Conservation (phyloP, 2,888 invertebrate species). For the Polydrusus tereticollis region DNA sequence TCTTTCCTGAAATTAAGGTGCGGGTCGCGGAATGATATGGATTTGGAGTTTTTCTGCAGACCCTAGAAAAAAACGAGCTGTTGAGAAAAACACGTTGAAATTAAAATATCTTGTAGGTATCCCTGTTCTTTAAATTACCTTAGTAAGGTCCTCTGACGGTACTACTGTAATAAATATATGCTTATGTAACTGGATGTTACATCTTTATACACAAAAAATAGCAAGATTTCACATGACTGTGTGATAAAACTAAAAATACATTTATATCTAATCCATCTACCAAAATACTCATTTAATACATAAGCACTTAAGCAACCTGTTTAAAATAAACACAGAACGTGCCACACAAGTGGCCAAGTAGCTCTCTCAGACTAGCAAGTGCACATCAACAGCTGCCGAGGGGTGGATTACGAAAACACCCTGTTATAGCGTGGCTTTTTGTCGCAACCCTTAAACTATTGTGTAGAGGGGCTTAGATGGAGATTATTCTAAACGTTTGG, state of each 20-base stretch:
- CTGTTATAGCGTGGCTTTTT: conserved; percentile 42
- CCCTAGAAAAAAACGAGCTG: no score
- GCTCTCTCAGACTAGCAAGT: conserved; percentile 53
- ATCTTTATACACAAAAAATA: no score
- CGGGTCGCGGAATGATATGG: no score
- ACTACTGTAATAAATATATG: no score
- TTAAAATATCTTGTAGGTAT: no score
- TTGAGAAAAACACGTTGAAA: no score
- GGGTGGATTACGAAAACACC: conserved; percentile 56
- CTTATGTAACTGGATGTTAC: no score
- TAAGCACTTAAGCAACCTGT: conserved; percentile 57
- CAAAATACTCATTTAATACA: conserved; percentile 17
- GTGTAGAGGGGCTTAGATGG: conserved; percentile 2
- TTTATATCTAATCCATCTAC: background rate
- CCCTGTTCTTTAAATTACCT: no score
- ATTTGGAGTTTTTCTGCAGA: no score
- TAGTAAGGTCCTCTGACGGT: no score
- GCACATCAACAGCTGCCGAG: conserved; percentile 55
- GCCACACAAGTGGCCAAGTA: conserved; percentile 50
- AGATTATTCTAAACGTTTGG: conserved; percentile 27
- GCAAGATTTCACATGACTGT: no score
- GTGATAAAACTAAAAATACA: background rate
- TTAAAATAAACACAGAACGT: conserved; percentile 54
- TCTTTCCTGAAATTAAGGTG: no score
- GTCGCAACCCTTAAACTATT: conserved; percentile 30